Evolutionary conservation across 2,888 invertebrate genomes (phyloP).

Genomic region (Sclerodermus sp.): DNA sequence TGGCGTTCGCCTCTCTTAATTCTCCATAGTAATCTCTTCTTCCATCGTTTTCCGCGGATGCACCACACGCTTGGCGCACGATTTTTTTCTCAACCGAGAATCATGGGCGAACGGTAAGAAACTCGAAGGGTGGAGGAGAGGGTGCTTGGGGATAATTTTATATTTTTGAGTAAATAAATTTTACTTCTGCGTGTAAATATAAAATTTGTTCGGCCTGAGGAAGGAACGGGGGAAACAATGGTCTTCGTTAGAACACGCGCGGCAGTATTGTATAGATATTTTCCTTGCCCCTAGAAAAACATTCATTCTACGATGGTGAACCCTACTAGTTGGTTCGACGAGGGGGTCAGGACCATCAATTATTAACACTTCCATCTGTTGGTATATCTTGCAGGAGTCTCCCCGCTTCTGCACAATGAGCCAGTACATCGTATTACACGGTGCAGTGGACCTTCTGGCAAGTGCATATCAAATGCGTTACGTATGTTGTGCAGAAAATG

Average conservation of each 20-base stretch:
- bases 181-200: too few relatives aligned
- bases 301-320: constrained; percentile 20
- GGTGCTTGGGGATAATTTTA: too few relatives aligned
- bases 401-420: constrained; percentile 28
- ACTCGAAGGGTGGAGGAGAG: neutral
- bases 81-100: too few relatives aligned
- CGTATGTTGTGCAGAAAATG: too few relatives aligned
- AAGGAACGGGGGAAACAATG: neutral
- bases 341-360: constrained; percentile 53
- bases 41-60: too few relatives aligned
- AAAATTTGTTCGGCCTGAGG: too few relatives aligned
- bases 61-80: too few relatives aligned
- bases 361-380: constrained; percentile 58
- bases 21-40: too few relatives aligned
- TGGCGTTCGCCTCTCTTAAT: too few relatives aligned
- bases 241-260: constrained; percentile 23
- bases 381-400: constrained; percentile 42
- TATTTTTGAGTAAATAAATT: too few relatives aligned
- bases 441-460: constrained; percentile 36
- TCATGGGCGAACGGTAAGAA: too few relatives aligned
- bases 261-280: constrained; percentile 13
- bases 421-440: constrained; percentile 43
- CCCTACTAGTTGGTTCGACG: constrained; percentile 6
- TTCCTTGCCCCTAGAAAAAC: constrained; percentile 20
- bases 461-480: constrained; percentile 14